Conservation (phyloP, 2,113 vertebrate species). For the Anoplopoma fimbria region DNA sequence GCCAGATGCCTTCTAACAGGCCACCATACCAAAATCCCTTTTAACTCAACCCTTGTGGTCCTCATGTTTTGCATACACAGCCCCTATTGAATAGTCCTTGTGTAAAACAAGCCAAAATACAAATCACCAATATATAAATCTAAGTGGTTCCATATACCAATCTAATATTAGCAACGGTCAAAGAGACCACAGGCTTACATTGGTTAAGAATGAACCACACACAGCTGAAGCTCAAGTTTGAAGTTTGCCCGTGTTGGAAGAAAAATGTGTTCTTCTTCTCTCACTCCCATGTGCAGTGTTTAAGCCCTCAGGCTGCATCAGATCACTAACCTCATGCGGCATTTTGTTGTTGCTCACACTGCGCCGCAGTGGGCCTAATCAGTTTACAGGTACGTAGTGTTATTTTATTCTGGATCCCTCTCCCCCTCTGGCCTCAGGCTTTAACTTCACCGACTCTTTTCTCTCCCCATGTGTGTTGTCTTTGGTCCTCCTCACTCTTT, state of each 20-base stretch:
- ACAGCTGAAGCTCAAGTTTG: slow-evolving; percentile 7
- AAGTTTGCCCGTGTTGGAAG: not conserved
- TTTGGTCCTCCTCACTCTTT: not conserved
- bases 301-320: not conserved
- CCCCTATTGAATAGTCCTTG: slow-evolving; percentile 7
- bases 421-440: not conserved
- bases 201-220: slow-evolving; percentile 16
- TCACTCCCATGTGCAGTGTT: not conserved
- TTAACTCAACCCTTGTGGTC: slow-evolving; percentile 20
- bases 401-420: not conserved
- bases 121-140: not conserved
- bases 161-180: slow-evolving; percentile 7
- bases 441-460: not conserved
- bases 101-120: slow-evolving; percentile 5
- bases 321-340: not conserved
- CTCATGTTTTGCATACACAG: slow-evolving; percentile 2
- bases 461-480: not conserved
- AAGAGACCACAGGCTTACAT: slow-evolving; percentile 11
- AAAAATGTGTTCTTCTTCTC: not conserved
- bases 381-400: not conserved
- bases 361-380: not conserved
- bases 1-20: slow-evolving; percentile 5
- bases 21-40: slow-evolving; percentile 19
- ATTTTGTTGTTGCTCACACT: not conserved
- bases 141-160: not conserved